A percentile compares a stretch with the other conserved stretches of the same genome.
phyloP scores from a whole-genome alignment of 2,797 vertebrate genomes.

The Rhodeus uyekii region DNA sequence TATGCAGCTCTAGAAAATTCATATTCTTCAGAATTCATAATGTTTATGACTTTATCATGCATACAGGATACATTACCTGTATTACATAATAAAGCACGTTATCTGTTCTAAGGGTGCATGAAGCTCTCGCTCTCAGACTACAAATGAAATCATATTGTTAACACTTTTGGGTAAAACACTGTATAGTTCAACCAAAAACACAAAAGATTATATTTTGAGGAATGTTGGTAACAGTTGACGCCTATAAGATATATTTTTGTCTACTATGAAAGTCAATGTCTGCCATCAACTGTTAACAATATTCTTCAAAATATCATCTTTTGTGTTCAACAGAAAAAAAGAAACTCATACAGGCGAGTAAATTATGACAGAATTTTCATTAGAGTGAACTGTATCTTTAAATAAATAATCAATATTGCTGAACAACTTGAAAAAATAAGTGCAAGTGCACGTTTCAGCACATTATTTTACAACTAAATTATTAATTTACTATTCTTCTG shows the following conservation, averaged over 20 bases:
- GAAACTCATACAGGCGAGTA: too few species aligned
- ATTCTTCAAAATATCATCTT: too few species aligned
- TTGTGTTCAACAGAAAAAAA: not conserved
- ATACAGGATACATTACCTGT: not conserved
- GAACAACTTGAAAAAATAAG: not conserved
- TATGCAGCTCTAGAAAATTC: not conserved
- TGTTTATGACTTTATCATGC: not conserved
- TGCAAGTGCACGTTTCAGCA: not conserved
- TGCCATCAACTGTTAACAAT: too few species aligned
- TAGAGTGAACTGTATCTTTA: not conserved
- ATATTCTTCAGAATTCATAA: not conserved
- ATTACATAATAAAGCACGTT: constrained; percentile 13
- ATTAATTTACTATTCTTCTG: not conserved
- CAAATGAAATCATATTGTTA: not conserved
- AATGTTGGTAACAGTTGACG: not conserved
- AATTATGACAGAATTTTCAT: too few species aligned
- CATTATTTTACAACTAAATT: too few species aligned
- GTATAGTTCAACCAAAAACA: too few species aligned
- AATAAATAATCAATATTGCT: not conserved
- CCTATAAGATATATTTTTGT: too few species aligned
- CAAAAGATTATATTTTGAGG: not conserved
- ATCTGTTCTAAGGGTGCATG: constrained; percentile 6
- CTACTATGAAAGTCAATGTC: too few species aligned
- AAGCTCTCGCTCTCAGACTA: not conserved
- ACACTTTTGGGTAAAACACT: too few species aligned